These are phyloP conservation scores for Helicorthomorpha holstii DNA, from an alignment of 1,140 invertebrate genomes.

Conservation along the genomic window DNA sequence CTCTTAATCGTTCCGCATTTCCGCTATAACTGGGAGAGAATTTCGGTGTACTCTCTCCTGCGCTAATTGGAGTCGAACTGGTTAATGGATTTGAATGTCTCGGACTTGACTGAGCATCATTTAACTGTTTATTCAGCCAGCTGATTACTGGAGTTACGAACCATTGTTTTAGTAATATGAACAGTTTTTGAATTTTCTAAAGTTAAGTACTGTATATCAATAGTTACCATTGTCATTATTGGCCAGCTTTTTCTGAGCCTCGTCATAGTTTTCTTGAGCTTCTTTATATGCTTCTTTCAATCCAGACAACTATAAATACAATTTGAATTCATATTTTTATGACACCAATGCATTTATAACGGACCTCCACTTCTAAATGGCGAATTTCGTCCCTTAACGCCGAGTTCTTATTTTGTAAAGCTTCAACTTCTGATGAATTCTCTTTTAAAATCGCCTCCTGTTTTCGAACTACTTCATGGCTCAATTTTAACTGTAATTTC, in stretches of 20 bases:
- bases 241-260: neutral
- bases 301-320: neutral
- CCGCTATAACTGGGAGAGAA: no score
- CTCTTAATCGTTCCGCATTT: no score
- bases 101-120: neutral
- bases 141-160: neutral
- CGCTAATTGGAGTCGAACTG: no score
- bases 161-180: neutral
- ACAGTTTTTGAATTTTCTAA: neutral
- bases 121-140: neutral
- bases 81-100: no score
- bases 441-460: neutral
- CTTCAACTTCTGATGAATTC: neutral
- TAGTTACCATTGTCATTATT: neutral
- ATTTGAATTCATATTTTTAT: neutral
- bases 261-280: neutral
- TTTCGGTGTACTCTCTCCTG: no score
- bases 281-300: neutral
- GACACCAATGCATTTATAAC: neutral
- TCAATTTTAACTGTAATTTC: neutral
- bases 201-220: neutral
- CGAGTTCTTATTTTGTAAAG: neutral
- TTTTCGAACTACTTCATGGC: neutral
- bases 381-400: neutral
- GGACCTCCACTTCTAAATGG: neutral